Evolutionary conservation across 2,888 invertebrate species (phyloP).

Genomic region (Synanthedon vespiformis): DNA sequence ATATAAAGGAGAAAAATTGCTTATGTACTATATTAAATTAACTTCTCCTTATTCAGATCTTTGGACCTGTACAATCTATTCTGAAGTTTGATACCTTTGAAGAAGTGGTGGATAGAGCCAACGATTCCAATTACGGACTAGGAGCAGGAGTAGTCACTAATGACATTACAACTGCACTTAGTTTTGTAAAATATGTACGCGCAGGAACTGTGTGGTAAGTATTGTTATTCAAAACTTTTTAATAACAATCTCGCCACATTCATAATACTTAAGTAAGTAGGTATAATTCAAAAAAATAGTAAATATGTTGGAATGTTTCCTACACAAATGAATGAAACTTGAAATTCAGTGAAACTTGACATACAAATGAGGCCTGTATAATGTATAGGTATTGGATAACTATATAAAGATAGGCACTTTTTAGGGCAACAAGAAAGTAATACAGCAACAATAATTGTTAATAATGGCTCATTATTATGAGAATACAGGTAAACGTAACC

Average conservation of each 20-base stretch:
- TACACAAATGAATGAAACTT: neutral
- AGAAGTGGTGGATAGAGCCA: conserved; percentile 88
- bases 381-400: too few relatives aligned
- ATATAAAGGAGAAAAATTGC: too few relatives aligned
- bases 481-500: too few relatives aligned
- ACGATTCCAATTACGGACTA: conserved; percentile 85
- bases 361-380: too few relatives aligned
- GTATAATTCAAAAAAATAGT: neutral
- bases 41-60: conserved; percentile 72
- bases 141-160: conserved; percentile 90
- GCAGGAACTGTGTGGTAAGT: conserved; percentile 85
- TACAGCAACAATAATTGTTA: too few relatives aligned
- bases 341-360: too few relatives aligned
- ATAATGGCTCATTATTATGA: too few relatives aligned
- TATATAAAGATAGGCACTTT: too few relatives aligned
- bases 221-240: neutral
- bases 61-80: conserved; percentile 92
- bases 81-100: conserved; percentile 84
- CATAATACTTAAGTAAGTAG: neutral
- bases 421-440: too few relatives aligned
- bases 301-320: neutral
- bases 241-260: neutral
- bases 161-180: conserved; percentile 82
- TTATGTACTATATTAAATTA: neutral
- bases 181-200: conserved; percentile 79